These are phyloP conservation scores for Cataglyphis livida DNA, from an alignment of 2,888 invertebrate genomes.

Conservation along the genomic window DNA sequence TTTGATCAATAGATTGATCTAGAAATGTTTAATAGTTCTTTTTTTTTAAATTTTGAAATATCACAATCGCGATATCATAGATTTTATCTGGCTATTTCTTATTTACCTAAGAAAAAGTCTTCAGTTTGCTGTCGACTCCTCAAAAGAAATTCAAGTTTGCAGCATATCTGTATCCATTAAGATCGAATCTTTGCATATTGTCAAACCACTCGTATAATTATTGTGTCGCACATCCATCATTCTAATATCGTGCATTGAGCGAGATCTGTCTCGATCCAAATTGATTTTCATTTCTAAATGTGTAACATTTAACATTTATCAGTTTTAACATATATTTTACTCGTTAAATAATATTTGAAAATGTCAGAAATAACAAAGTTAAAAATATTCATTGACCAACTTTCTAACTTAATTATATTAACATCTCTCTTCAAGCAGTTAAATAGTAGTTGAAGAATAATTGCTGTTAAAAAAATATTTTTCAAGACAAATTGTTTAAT, in stretches of 20 bases:
- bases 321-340: neutral
- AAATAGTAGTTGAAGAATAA: neutral
- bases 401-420: neutral
- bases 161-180: slow-evolving; percentile 26
- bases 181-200: slow-evolving; percentile 46
- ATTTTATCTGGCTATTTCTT: neutral
- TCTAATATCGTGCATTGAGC: neutral
- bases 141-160: slow-evolving; percentile 60
- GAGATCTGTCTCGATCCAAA: neutral
- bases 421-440: neutral
- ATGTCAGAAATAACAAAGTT: slow-evolving; percentile 2
- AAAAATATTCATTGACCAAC: neutral
- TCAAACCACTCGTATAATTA: slow-evolving; percentile 33
- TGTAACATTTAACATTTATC: neutral
- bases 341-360: neutral
- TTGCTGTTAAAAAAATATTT: neutral
- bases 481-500: neutral
- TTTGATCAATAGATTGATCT: neutral
- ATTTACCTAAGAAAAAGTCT: slow-evolving; percentile 32
- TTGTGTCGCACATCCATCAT: neutral
- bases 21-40: neutral
- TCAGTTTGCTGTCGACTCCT: slow-evolving; percentile 12
- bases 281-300: neutral
- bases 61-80: neutral
- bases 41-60: neutral